Percentiles rank a stretch among this genome's conserved stretches.
Conservation (phyloP, 2,797 vertebrate species). For the Chloroceryle amazona region DNA sequence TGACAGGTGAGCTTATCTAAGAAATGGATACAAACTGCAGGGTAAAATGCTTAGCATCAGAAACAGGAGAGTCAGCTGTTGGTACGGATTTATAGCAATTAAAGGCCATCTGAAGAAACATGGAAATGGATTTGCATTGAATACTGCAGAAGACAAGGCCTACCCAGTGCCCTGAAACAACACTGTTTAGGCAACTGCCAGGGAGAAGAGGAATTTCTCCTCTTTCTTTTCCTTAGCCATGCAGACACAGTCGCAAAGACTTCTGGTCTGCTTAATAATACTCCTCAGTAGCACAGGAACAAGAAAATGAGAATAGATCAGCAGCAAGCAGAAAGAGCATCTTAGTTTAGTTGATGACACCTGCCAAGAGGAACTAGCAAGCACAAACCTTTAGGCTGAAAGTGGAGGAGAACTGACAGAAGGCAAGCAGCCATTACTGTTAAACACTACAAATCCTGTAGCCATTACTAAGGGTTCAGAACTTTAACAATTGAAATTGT, state of each 20-base stretch:
- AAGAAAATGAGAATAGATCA: neutral
- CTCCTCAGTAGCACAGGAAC: neutral
- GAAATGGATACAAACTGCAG: neutral
- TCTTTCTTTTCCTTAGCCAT: neutral
- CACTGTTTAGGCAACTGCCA: neutral
- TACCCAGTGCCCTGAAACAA: neutral
- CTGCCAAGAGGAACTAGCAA: neutral
- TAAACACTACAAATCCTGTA: neutral
- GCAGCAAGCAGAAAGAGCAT: neutral
- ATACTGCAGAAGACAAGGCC: neutral
- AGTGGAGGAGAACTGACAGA: neutral
- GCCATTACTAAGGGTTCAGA: neutral
- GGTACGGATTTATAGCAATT: neutral
- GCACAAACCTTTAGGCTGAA: neutral
- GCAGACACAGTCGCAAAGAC: neutral
- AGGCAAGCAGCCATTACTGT: neutral
- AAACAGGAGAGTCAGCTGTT: neutral
- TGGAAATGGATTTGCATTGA: neutral
- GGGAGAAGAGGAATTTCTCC: neutral
- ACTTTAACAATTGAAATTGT: neutral
- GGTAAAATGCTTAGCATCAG: neutral
- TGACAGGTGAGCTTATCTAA: neutral
- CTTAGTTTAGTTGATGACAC: neutral
- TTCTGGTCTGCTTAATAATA: neutral
- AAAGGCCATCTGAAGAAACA: neutral